Conservation (phyloP, 2,888 invertebrate genomes). For the Vanessa cardui region DNA sequence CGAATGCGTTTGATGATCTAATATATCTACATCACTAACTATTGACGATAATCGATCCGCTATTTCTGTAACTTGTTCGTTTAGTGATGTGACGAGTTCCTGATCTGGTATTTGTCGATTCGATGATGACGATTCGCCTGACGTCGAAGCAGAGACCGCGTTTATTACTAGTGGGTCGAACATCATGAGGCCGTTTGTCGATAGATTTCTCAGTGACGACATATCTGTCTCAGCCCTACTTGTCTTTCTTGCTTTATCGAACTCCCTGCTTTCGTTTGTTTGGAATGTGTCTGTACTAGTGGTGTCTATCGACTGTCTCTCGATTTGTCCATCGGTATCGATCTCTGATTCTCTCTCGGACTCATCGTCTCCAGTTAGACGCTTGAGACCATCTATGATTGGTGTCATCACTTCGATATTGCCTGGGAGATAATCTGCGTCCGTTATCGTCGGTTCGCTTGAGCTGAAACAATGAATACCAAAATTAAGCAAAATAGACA, state of each 20-base stretch:
- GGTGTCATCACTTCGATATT: constrained; percentile 79
- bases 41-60: constrained; percentile 75
- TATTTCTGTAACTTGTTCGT: constrained; percentile 79
- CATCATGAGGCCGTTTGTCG: constrained; percentile 77
- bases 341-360: constrained; percentile 48
- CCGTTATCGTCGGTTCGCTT: constrained; percentile 68
- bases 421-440: constrained; percentile 75
- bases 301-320: constrained; percentile 50
- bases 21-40: constrained; percentile 64
- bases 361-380: constrained; percentile 60
- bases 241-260: constrained; percentile 59
- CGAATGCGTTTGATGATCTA: constrained; percentile 70
- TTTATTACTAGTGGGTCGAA: constrained; percentile 78
- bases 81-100: constrained; percentile 74
- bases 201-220: constrained; percentile 70
- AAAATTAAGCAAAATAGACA: not conserved
- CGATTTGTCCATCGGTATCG: constrained; percentile 44
- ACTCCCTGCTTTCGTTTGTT: constrained; percentile 54
- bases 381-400: constrained; percentile 71
- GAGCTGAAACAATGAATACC: constrained; percentile 55
- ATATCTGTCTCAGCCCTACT: constrained; percentile 69
- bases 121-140: constrained; percentile 51
- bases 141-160: constrained; percentile 61
- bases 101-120: constrained; percentile 70
- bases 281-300: constrained; percentile 67